These are phyloP conservation scores for Rhagologus leucostigma DNA, from an alignment of 2,113 vertebrate species.

Conservation along the genomic window DNA sequence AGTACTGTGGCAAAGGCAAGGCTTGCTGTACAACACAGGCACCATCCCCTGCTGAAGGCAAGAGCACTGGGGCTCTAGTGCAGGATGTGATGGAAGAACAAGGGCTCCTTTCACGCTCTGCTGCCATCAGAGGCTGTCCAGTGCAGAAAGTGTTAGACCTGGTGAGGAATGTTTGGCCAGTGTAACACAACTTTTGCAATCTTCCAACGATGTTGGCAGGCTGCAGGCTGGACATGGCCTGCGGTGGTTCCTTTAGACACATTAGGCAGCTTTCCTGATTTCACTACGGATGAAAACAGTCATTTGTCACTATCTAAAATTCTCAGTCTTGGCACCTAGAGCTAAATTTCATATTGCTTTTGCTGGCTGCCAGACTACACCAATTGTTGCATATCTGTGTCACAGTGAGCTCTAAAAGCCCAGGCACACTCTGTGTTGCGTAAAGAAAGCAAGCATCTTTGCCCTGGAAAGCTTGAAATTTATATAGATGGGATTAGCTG, in stretches of 20 bases:
- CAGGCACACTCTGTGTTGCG: background rate
- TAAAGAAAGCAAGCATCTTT: background rate
- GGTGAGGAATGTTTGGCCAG: background rate
- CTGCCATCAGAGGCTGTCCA: background rate
- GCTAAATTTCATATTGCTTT: background rate
- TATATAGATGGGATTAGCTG: background rate
- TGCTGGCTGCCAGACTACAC: background rate
- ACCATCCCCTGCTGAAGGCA: background rate
- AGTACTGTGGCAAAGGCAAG: background rate
- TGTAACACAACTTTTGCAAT: background rate
- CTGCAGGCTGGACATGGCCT: background rate
- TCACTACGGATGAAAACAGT: background rate
- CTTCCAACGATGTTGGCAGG: rapidly evolving
- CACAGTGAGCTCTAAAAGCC: background rate
- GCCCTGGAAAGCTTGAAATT: background rate
- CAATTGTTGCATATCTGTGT: background rate
- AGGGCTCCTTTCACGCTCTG: background rate
- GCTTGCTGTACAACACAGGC: background rate
- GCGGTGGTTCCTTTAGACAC: background rate
- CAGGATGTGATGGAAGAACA: rapidly evolving
- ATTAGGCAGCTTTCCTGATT: constrained; percentile 40
- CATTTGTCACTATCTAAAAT: background rate
- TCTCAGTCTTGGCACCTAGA: background rate
- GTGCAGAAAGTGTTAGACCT: background rate
- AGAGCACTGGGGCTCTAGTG: background rate